Evolutionary conservation across 2,113 vertebrate species (phyloP).

Genomic region (Miniopterus natalensis): DNA sequence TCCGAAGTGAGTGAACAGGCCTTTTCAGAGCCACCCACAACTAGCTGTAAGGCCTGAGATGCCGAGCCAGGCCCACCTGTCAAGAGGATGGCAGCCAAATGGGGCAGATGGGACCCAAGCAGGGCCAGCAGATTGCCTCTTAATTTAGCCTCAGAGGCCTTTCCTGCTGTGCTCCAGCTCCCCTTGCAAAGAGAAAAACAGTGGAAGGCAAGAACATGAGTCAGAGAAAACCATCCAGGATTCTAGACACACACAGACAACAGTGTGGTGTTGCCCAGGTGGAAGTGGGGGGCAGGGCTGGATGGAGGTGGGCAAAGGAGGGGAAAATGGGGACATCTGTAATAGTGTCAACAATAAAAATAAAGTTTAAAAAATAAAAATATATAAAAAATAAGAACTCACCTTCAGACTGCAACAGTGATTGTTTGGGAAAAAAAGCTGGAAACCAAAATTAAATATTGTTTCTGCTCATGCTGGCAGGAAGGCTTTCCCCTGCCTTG

Average conservation of each 20-base stretch:
- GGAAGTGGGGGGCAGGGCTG: too few species aligned
- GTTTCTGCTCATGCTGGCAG: neutral
- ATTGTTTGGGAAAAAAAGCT: neutral
- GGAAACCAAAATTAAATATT: neutral
- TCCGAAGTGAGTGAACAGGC: conserved; percentile 16
- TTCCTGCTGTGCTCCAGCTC: neutral
- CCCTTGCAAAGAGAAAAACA: neutral
- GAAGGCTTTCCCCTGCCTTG: neutral
- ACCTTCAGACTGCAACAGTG: neutral
- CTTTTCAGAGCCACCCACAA: neutral
- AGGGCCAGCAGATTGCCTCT: conserved; percentile 22
- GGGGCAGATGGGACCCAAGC: conserved; percentile 46
- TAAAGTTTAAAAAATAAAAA: neutral
- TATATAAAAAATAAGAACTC: neutral
- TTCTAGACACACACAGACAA: neutral
- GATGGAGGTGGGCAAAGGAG: neutral
- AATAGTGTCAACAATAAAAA: neutral
- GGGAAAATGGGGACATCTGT: neutral
- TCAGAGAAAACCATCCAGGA: conserved; percentile 10
- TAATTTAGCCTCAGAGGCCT: conserved; percentile 43
- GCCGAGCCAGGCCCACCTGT: conserved; percentile 45
- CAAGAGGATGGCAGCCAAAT: neutral
- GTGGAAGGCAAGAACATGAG: neutral
- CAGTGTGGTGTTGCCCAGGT: neutral
- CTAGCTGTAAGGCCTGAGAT: neutral